Conservation (phyloP, 2,888 invertebrate species). For the Morpho deidamia region DNA sequence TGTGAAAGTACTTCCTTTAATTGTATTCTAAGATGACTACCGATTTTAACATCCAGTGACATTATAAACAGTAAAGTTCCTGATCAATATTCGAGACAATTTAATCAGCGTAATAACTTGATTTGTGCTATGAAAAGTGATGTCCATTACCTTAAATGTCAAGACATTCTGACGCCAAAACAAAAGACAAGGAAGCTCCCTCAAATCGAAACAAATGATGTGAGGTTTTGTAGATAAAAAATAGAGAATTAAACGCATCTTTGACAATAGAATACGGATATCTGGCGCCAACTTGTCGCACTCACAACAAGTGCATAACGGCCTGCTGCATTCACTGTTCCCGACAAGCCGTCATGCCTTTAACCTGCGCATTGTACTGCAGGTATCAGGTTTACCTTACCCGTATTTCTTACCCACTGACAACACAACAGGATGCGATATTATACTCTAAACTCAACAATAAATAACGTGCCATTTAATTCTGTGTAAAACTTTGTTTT, state of each 20-base stretch:
- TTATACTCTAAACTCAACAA: conserved; percentile 41
- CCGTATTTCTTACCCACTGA: conserved; percentile 34
- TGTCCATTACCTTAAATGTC: too few species aligned
- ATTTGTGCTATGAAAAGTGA: too few species aligned
- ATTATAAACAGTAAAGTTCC: too few species aligned
- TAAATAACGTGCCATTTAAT: conserved; percentile 43
- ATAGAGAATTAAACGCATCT: conserved; percentile 38
- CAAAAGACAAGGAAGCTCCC: too few species aligned
- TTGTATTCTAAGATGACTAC: too few species aligned
- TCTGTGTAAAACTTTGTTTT: conserved; percentile 37
- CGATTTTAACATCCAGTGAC: too few species aligned
- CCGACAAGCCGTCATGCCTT: conserved; percentile 29
- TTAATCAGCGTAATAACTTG: conserved; percentile 20
- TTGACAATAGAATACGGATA: conserved; percentile 46
- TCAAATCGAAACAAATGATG: too few species aligned
- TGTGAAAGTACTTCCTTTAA: too few species aligned
- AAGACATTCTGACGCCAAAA: too few species aligned
- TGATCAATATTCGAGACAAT: too few species aligned
- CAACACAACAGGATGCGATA: conserved; percentile 58
- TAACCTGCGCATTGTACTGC: conserved; percentile 55
- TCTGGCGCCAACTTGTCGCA: conserved; percentile 66
- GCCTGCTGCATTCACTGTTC: conserved; percentile 34
- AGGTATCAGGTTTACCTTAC: conserved; percentile 42
- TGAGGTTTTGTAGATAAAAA: conserved; percentile 12
- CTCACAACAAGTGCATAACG: conserved; percentile 54